Conservation (phyloP, 2,797 vertebrate species). For the Dryobates pubescens region DNA sequence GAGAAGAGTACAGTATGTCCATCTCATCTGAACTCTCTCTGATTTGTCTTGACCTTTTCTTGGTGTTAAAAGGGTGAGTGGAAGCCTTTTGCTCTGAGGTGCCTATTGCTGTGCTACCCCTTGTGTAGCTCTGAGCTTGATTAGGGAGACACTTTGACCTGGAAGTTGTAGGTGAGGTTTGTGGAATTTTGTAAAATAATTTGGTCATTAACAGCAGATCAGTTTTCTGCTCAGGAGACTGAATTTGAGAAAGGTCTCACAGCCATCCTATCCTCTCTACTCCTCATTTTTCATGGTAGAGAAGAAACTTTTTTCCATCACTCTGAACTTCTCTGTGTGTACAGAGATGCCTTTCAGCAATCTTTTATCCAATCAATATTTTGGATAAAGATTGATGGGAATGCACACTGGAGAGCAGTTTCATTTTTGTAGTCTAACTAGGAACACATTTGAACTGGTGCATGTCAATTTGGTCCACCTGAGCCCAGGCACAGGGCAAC, state of each 20-base stretch:
- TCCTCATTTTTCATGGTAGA: neutral
- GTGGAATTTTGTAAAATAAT: conserved; percentile 1
- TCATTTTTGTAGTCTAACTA: conserved; percentile 24
- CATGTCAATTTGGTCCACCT: neutral
- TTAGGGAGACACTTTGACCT: neutral
- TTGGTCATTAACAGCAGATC: neutral
- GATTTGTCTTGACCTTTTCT: neutral
- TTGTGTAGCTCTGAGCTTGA: rapidly evolving
- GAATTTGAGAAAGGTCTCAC: neutral
- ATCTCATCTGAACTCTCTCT: neutral
- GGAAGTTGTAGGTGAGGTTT: neutral
- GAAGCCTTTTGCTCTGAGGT: neutral
- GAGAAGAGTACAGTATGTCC: neutral
- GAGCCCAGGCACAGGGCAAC: neutral
- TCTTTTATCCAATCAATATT: conserved; percentile 10
- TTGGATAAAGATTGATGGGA: conserved; percentile 27
- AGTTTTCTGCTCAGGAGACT: neutral
- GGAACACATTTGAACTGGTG: neutral
- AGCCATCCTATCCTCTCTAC: neutral
- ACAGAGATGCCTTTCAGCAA: neutral
- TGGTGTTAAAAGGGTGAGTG: neutral
- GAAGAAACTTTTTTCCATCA: neutral
- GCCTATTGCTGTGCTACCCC: neutral
- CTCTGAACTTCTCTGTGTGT: neutral
- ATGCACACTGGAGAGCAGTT: neutral